A percentile compares a stretch with the other conserved stretches of the same genome.
Conservation (phyloP, 2,113 vertebrate genomes). For the Sebastes schlegelii region DNA sequence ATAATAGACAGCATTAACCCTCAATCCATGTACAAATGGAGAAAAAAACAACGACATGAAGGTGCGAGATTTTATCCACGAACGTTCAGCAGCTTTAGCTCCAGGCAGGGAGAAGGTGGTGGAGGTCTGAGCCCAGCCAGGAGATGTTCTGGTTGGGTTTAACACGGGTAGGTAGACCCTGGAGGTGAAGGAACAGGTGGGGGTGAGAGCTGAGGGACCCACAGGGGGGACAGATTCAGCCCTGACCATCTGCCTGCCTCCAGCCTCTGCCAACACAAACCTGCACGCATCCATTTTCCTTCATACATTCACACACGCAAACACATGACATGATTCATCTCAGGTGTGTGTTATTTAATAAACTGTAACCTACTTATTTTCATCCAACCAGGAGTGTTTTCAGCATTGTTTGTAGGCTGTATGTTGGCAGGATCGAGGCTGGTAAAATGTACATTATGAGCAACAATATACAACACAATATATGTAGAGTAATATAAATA, state of each 20-base stretch:
- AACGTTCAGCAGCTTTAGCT: slow-evolving; percentile 22
- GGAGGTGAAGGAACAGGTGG: slow-evolving; percentile 14
- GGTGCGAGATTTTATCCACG: slow-evolving; percentile 14
- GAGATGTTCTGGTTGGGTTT: slow-evolving; percentile 43
- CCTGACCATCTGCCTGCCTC: slow-evolving; percentile 77
- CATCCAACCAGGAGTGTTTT: neutral
- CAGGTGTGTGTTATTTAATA: neutral
- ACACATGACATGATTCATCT: neutral
- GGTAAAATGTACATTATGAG: neutral
- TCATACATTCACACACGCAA: neutral
- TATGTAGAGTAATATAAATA: too few species aligned
- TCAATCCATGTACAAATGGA: neutral
- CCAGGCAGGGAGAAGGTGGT: slow-evolving; percentile 20
- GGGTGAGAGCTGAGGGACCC: neutral
- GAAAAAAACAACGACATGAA: neutral
- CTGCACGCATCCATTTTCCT: neutral
- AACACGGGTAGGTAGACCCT: slow-evolving; percentile 5
- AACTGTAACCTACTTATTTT: neutral
- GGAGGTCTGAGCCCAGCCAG: slow-evolving; percentile 26
- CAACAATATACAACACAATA: too few species aligned
- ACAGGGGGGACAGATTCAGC: slow-evolving; percentile 68
- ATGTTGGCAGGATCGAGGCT: slow-evolving; percentile 13
- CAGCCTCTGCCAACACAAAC: slow-evolving; percentile 57
- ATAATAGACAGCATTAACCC: slow-evolving; percentile 27
- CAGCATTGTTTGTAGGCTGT: neutral